phyloP scores from a whole-genome alignment of 2,113 vertebrate genomes.

The Phalacrocorax aristotelis region DNA sequence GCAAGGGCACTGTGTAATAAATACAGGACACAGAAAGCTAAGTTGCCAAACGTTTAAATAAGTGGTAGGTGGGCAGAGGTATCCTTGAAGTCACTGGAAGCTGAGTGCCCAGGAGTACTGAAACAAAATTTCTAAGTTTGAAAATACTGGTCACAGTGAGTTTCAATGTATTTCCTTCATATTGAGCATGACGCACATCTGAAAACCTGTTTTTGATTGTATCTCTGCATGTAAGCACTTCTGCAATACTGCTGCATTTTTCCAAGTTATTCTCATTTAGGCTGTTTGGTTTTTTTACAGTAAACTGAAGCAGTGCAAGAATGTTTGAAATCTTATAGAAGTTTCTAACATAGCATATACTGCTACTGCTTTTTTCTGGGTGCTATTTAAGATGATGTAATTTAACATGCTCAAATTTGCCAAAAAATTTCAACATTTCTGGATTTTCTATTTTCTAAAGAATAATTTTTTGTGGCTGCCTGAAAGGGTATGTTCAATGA shows the following conservation, averaged over 20 bases:
- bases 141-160: background rate
- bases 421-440: background rate
- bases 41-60: background rate
- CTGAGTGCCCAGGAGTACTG: background rate
- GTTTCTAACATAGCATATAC: background rate
- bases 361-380: background rate
- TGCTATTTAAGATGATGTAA: background rate
- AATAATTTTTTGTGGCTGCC: background rate
- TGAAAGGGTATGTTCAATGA: background rate
- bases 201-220: background rate
- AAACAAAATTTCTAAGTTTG: background rate
- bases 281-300: background rate
- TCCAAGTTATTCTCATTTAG: background rate
- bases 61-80: background rate
- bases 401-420: background rate
- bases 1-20: background rate
- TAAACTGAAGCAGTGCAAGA: background rate
- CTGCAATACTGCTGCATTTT: background rate
- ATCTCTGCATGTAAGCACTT: background rate
- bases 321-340: background rate
- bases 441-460: background rate
- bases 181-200: accelerated
- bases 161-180: background rate
- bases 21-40: background rate
- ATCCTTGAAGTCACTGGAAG: background rate